Conservation (phyloP, 1,140 invertebrate species). For the Homarus americanus region DNA sequence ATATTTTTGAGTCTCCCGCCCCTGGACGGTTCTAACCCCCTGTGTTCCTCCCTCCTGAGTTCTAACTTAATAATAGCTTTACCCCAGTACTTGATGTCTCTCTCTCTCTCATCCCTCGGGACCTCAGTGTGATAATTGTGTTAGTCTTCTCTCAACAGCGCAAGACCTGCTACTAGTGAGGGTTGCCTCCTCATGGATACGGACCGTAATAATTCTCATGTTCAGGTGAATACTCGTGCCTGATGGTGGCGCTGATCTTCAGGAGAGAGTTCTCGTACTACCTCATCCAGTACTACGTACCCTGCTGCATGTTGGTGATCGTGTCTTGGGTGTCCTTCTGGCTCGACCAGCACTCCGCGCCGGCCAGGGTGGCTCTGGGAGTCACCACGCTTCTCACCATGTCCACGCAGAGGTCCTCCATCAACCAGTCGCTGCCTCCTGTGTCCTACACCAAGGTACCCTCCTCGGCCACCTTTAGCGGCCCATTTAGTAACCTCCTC, state of each 20-base stretch:
- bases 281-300: conserved; percentile 80
- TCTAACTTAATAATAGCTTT: too few species aligned
- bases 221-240: conserved; percentile 81
- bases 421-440: conserved; percentile 80
- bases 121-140: neutral
- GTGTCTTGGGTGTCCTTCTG: conserved; percentile 82
- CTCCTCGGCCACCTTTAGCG: conserved; percentile 77
- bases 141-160: neutral
- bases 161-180: neutral
- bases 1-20: too few species aligned
- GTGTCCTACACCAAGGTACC: conserved; percentile 77
- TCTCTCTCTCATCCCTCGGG: neutral
- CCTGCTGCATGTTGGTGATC: conserved; percentile 81
- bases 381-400: conserved; percentile 82
- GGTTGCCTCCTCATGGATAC: neutral
- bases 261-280: conserved; percentile 81
- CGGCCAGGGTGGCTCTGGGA: conserved; percentile 81
- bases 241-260: conserved; percentile 80
- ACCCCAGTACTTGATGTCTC: neutral
- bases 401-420: conserved; percentile 81
- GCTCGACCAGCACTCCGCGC: conserved; percentile 80
- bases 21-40: too few species aligned
- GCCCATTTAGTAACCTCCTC: conserved; percentile 81
- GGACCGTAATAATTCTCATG: conserved; percentile 10
- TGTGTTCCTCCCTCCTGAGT: too few species aligned